Evolutionary conservation across 2,888 invertebrate species (phyloP).

Genomic region (Cylindroiulus punctatus): DNA sequence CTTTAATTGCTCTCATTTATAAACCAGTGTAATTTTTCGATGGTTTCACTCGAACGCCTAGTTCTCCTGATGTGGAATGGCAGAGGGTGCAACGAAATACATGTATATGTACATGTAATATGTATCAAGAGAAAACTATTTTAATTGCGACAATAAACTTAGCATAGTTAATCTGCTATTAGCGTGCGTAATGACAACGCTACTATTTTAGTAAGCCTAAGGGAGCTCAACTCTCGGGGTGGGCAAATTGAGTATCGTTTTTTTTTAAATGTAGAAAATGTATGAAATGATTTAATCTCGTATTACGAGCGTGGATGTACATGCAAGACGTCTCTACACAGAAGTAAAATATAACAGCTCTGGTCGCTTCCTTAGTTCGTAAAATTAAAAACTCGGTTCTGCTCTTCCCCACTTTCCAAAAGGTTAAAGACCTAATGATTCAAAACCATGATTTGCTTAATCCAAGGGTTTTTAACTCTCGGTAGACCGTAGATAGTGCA

Average conservation of each 20-base stretch:
- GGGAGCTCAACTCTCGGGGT: neutral
- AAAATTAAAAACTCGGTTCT: neutral
- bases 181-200: neutral
- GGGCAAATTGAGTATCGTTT: neutral
- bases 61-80: constrained; percentile 9
- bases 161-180: too few relatives aligned
- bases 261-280: neutral
- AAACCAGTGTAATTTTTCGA: neutral
- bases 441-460: constrained; percentile 24
- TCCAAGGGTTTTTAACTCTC: constrained; percentile 6
- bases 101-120: too few relatives aligned
- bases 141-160: constrained; percentile 20
- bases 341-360: constrained; percentile 22
- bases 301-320: too few relatives aligned
- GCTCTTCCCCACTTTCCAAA: neutral
- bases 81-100: neutral
- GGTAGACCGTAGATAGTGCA: neutral
- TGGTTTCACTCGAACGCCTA: neutral
- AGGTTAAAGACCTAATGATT: constrained; percentile 36
- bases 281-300: neutral
- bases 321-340: neutral
- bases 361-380: neutral
- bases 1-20: neutral
- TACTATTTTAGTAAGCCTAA: neutral
- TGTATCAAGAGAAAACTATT: constrained; percentile 6